Evolutionary conservation across 2,888 invertebrate species (phyloP).

Genomic region (Philonicus albiceps): DNA sequence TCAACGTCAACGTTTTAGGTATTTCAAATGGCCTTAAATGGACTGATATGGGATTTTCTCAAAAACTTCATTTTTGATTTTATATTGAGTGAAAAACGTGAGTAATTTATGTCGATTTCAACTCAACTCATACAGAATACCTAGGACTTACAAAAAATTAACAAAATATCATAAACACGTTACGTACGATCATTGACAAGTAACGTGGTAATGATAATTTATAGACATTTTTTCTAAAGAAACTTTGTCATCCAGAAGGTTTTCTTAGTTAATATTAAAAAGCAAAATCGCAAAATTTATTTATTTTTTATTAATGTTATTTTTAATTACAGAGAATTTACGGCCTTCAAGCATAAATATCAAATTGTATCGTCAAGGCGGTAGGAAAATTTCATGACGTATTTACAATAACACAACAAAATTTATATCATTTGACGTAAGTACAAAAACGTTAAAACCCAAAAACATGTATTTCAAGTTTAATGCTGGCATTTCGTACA

Average conservation of each 20-base stretch:
- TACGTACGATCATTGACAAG: not conserved
- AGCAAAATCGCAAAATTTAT: not conserved
- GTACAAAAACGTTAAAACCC: no score
- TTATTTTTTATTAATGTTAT: not conserved
- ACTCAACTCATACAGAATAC: not conserved
- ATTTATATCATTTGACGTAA: no score
- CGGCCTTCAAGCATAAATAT: not conserved
- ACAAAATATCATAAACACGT: not conserved
- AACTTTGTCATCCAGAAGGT: not conserved
- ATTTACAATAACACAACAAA: no score
- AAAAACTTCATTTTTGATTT: not conserved
- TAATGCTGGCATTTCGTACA: no score
- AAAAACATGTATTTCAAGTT: no score
- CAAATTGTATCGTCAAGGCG: not conserved
- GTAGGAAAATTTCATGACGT: not conserved
- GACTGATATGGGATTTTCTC: no score
- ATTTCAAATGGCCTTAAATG: no score
- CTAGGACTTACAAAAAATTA: not conserved
- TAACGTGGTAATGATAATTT: not conserved
- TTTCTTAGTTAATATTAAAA: not conserved
- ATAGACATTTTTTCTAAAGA: not conserved
- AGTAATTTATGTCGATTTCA: not conserved
- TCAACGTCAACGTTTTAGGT: no score
- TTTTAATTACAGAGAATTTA: not conserved
- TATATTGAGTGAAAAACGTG: not conserved